phyloP scores from a whole-genome alignment of 2,797 vertebrate species.

The Semaprochilodus insignis region DNA sequence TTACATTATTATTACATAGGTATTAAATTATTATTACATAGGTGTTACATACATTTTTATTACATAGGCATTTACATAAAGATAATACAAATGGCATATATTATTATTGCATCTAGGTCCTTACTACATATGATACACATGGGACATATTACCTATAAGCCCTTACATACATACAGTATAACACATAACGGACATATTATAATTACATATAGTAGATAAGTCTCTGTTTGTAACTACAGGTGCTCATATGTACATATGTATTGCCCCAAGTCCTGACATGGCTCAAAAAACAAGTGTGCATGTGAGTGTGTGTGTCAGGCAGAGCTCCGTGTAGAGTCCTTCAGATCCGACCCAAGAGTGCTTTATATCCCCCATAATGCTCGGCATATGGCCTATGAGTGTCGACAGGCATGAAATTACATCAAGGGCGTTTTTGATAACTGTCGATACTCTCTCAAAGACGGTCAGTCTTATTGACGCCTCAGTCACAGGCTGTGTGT shows the following conservation, averaged over 20 bases:
- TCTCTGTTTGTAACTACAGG: too few species aligned
- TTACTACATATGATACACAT: too few species aligned
- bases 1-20: too few species aligned
- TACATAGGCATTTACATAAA: too few species aligned
- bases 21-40: too few species aligned
- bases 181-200: neutral
- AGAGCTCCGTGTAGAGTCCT: conserved; percentile 43
- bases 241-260: neutral
- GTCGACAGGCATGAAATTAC: conserved; percentile 92
- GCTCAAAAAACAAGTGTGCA: neutral
- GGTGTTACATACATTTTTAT: too few species aligned
- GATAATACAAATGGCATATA: too few species aligned
- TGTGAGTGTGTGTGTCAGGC: neutral
- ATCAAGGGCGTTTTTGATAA: conserved; percentile 99
- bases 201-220: neutral
- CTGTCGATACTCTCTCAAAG: conserved; percentile 90
- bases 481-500: conserved; percentile 78
- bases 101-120: too few species aligned
- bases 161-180: too few species aligned
- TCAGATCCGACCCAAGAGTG: conserved; percentile 66
- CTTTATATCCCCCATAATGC: conserved; percentile 80
- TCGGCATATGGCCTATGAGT: conserved; percentile 83
- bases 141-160: too few species aligned
- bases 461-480: conserved; percentile 87
- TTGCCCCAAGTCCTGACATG: neutral